phyloP scores from a whole-genome alignment of 92 coral and sea anemone species.

The Umimayanthus chanpuru region DNA sequence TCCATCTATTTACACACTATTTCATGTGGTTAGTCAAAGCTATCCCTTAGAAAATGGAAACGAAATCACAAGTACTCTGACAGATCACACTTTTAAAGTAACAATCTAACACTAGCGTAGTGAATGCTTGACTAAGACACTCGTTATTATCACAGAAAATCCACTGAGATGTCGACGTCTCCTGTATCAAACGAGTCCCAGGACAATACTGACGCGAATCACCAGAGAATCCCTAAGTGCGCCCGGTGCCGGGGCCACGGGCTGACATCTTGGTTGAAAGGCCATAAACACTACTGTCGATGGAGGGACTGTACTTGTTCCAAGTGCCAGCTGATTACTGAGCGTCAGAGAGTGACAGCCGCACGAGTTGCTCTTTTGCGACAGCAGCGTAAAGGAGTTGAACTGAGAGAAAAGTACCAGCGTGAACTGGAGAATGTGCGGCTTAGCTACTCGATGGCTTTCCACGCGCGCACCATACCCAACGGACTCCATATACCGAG shows the following conservation, averaged over 20 bases:
- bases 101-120: neutral
- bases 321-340: constrained; percentile 92
- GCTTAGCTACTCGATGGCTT: constrained; percentile 87
- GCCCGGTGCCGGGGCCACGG: constrained; percentile 99
- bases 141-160: constrained; percentile 2
- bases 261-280: constrained; percentile 97
- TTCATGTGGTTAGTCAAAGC: constrained; percentile 16
- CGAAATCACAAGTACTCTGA: neutral
- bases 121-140: neutral
- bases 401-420: constrained; percentile 77
- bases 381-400: constrained; percentile 96
- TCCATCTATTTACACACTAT: constrained; percentile 32
- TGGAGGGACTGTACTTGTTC: constrained; percentile 99
- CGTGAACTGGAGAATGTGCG: constrained; percentile 82
- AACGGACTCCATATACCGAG: constrained; percentile 44
- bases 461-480: constrained; percentile 63
- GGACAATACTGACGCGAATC: constrained; percentile 56
- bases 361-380: constrained; percentile 96
- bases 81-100: neutral
- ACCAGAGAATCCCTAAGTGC: constrained; percentile 96
- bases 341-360: constrained; percentile 95
- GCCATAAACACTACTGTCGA: constrained; percentile 96
- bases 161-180: constrained; percentile 32
- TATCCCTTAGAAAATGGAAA: constrained; percentile 15
- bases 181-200: constrained; percentile 57